phyloP scores from a whole-genome alignment of 2,888 invertebrate genomes.

The Drepanosiphum platanoidis region DNA sequence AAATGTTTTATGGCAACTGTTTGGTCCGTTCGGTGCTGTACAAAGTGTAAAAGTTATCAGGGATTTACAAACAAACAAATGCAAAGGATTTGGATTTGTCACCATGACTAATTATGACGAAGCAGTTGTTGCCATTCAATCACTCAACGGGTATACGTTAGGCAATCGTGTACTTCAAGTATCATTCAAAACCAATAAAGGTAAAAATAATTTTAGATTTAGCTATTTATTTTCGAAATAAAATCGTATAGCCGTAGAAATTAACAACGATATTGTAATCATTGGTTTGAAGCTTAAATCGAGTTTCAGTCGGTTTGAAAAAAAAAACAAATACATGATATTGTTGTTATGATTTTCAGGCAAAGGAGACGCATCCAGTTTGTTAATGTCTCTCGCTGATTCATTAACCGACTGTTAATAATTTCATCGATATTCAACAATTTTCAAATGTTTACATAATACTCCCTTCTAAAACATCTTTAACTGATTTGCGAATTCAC shows the following conservation, averaged over 20 bases:
- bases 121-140: constrained; percentile 94
- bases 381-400: constrained; percentile 62
- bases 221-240: constrained; percentile 38
- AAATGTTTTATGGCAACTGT: constrained; percentile 91
- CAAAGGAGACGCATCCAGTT: constrained; percentile 61
- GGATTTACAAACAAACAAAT: constrained; percentile 94
- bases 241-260: constrained; percentile 24
- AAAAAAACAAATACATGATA: background rate
- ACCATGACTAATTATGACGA: constrained; percentile 99
- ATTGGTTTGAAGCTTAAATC: too few relatives aligned
- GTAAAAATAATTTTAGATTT: constrained; percentile 67
- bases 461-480: constrained; percentile 57
- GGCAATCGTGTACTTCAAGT: constrained; percentile 96
- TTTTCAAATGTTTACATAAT: constrained; percentile 59
- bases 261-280: too few relatives aligned
- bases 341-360: constrained; percentile 54
- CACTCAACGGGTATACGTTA: constrained; percentile 93
- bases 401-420: constrained; percentile 61
- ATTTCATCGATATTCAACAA: constrained; percentile 56
- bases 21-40: constrained; percentile 97
- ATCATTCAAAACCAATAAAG: constrained; percentile 95
- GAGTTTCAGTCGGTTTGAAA: too few relatives aligned
- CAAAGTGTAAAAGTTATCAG: constrained; percentile 97
- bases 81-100: constrained; percentile 98
- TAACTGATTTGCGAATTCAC: constrained; percentile 57